Evolutionary conservation across 37 sponge, comb jelly and placozoan species (phyloP).

Genomic region (Cladorhizidae sp.): DNA sequence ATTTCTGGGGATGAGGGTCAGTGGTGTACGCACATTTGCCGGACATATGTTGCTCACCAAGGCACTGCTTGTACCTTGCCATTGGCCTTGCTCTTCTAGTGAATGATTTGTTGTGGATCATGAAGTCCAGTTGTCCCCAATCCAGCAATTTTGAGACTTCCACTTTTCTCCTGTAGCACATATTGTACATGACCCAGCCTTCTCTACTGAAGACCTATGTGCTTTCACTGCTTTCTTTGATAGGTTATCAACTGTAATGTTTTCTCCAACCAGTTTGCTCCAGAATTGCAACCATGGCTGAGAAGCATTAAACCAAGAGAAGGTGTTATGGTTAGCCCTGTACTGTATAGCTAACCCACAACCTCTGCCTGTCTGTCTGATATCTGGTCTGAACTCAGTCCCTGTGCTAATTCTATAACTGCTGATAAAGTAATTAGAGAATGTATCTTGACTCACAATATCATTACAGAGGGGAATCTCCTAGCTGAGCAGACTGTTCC

Average conservation of each 20-base stretch:
- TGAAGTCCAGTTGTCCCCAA: slow-evolving; percentile 27
- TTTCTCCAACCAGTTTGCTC: slow-evolving; percentile 16
- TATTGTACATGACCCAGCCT: slow-evolving; percentile 36
- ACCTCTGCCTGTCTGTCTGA: too few species aligned
- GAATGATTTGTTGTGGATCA: slow-evolving; percentile 46
- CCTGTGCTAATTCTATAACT: too few species aligned
- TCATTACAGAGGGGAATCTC: too few species aligned
- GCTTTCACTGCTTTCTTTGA: neutral
- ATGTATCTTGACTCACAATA: too few species aligned
- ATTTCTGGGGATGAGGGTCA: neutral
- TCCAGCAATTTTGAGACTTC: slow-evolving; percentile 14
- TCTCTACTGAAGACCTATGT: neutral
- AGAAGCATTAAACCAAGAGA: slow-evolving; percentile 41
- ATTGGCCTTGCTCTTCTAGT: slow-evolving; percentile 8
- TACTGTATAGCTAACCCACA: too few species aligned
- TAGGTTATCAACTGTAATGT: slow-evolving; percentile 23
- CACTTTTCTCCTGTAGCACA: slow-evolving; percentile 12
- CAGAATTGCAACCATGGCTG: slow-evolving; percentile 18
- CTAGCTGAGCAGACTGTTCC: too few species aligned
- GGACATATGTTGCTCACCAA: neutral
- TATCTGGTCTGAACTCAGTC: too few species aligned
- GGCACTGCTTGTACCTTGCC: slow-evolving; percentile 1
- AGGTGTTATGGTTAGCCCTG: too few species aligned
- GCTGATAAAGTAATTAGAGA: too few species aligned
- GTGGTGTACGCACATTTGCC: slow-evolving; percentile 3